Base-by-base conservation (phyloP, 2,113 vertebrate genomes). In the Stegastes partitus region DNA sequence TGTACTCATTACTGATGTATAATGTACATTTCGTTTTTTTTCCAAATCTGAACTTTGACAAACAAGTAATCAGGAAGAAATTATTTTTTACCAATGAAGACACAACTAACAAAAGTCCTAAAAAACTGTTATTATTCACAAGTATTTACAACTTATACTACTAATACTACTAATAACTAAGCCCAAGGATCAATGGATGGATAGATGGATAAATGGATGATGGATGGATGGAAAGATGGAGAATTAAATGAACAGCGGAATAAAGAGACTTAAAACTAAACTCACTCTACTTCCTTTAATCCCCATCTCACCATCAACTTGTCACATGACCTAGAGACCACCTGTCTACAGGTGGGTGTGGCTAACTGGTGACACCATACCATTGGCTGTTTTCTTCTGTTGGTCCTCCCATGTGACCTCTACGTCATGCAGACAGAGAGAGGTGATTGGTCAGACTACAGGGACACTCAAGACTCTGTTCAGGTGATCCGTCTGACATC, bases 381-480 rank as follows among this genome's bases (percentile, higher is more conserved):
- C 96, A 95, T 96, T 95, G 92, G 94, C 91, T 59, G 83, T 53
- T 94, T 95, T 96, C 95, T 91, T 95, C 95, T 96, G 96, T 91
- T 97, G 96, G 95, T 99, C 98, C 91, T 97, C 95, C 97, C 98
- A 99, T 92, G 96, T 98, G 91, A 99, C 97, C 95, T 99, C 98
- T 99, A 94, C 90, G 83, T 85, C 69, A 92, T 90, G 50, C 83
- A 94, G 92, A 94, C 87, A 87, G 54, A 90, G 57, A 89, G 22
- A 84, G 14, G 26, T 22, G 22, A 84, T 62, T 65, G 68, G 55
- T 88, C 76, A 81, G 65, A 79, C 34, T n/a, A 56, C 25, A 73
- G 19, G 11, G 11, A 47, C 42, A 51, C 42, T 23, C 23, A 22
- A 34, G 10, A 7, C 45, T 42, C 45, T 39, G 28, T 53, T 65